These are phyloP conservation scores for Acanthaster planci DNA, from an alignment of 35 echinoderm and acorn worm species.

Conservation along the genomic window DNA sequence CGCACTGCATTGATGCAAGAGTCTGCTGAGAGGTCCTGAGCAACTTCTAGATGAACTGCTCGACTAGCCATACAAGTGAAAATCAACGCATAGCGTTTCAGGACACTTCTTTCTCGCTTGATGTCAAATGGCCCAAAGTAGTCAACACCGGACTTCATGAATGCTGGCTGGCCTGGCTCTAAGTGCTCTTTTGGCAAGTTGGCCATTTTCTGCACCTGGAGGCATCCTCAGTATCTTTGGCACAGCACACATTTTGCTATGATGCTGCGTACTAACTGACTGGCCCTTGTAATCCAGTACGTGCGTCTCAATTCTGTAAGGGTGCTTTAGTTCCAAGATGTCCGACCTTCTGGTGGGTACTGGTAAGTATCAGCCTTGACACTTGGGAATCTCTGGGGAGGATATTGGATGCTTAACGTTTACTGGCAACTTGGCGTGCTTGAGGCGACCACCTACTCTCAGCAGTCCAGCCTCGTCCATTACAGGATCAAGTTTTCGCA, in stretches of 20 bases:
- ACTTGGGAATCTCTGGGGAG: slow-evolving; percentile 58
- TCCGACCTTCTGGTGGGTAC: background rate
- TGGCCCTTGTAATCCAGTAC: slow-evolving; percentile 17
- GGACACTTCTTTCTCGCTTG: slow-evolving; percentile 44
- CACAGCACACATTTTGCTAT: slow-evolving; percentile 42
- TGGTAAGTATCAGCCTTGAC: slow-evolving; percentile 40
- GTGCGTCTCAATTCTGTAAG: background rate
- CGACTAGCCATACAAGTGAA: slow-evolving; percentile 65
- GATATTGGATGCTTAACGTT: slow-evolving; percentile 49
- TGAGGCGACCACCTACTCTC: slow-evolving; percentile 58
- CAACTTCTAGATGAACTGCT: slow-evolving; percentile 66
- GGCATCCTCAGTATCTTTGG: slow-evolving; percentile 23
- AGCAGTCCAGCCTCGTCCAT: slow-evolving; percentile 42
- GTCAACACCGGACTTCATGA: slow-evolving; percentile 52
- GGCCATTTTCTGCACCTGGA: slow-evolving; percentile 49
- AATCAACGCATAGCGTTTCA: slow-evolving; percentile 62
- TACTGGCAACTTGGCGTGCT: slow-evolving; percentile 35
- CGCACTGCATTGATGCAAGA: slow-evolving; percentile 26
- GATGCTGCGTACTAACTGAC: background rate
- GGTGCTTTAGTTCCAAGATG: background rate
- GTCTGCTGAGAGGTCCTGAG: slow-evolving; percentile 11
- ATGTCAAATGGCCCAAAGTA: slow-evolving; percentile 75
- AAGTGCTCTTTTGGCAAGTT: slow-evolving; percentile 46
- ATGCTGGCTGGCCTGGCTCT: slow-evolving; percentile 51
- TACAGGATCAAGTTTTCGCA: slow-evolving; percentile 22